Evolutionary conservation across 1,140 invertebrate species (phyloP).

Genomic region (Vanessa tameamea): DNA sequence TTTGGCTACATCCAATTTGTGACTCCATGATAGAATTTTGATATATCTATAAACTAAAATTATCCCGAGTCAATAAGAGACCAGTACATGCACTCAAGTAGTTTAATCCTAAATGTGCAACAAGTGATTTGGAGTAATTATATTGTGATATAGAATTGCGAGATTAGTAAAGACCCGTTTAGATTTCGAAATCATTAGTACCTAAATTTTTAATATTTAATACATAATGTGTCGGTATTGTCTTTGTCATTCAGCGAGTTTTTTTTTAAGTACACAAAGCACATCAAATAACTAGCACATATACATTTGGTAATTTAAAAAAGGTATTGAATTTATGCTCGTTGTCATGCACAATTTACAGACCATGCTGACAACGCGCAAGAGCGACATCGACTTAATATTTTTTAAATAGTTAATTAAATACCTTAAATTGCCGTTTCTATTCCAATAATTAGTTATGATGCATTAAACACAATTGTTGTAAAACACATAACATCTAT

Average conservation of each 20-base stretch:
- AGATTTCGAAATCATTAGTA: too few species aligned
- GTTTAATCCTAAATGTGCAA: slow-evolving; percentile 31
- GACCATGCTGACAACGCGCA: slow-evolving; percentile 68
- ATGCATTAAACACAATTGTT: slow-evolving; percentile 3
- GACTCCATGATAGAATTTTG: slow-evolving; percentile 62
- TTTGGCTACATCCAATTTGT: slow-evolving; percentile 64
- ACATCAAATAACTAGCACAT: slow-evolving; percentile 20
- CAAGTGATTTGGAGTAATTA: slow-evolving; percentile 24
- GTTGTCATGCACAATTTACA: slow-evolving; percentile 69
- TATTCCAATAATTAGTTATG: slow-evolving; percentile 5
- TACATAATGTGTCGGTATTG: neutral
- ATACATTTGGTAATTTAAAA: slow-evolving; percentile 11
- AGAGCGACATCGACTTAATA: slow-evolving; percentile 55
- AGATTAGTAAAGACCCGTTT: slow-evolving; percentile 24
- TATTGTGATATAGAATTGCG: slow-evolving; percentile 32
- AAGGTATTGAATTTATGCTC: slow-evolving; percentile 40
- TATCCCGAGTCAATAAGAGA: slow-evolving; percentile 26
- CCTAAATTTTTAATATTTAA: neutral
- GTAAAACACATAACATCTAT: slow-evolving; percentile 8
- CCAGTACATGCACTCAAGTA: slow-evolving; percentile 30
- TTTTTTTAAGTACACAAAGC: neutral
- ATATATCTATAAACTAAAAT: slow-evolving; percentile 33
- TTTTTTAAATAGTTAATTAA: slow-evolving; percentile 4
- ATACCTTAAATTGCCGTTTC: slow-evolving; percentile 3
- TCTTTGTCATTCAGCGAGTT: neutral